phyloP scores from a whole-genome alignment of 2,113 vertebrate species.

The Abramis brama region DNA sequence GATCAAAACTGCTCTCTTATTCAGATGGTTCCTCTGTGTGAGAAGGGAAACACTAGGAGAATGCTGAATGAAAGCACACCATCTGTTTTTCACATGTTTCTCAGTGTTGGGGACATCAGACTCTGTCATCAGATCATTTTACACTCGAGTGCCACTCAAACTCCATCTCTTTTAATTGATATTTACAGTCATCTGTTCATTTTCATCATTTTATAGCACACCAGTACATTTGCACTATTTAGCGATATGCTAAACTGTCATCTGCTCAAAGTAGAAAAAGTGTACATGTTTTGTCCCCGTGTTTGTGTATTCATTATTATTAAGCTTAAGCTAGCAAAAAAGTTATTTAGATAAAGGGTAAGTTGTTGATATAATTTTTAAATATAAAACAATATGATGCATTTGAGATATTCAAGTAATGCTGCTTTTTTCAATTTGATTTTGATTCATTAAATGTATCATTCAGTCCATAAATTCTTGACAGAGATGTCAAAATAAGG shows the following conservation, averaged over 20 bases:
- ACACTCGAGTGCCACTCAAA: slow-evolving; percentile 56
- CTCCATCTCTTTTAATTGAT: slow-evolving; percentile 40
- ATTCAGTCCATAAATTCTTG: neutral
- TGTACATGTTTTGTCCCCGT: neutral
- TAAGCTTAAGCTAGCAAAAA: neutral
- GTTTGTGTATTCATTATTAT: neutral
- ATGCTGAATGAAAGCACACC: slow-evolving; percentile 68
- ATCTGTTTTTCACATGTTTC: slow-evolving; percentile 73
- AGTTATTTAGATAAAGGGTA: neutral
- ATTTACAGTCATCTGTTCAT: slow-evolving; percentile 44
- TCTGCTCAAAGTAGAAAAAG: neutral
- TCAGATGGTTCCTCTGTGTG: slow-evolving; percentile 67
- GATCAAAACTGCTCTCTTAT: slow-evolving; percentile 70
- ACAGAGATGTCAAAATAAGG: neutral
- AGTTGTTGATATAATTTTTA: neutral
- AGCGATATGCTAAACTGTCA: neutral
- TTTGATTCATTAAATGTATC: neutral
- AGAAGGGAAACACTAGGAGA: slow-evolving; percentile 68
- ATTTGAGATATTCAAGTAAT: neutral
- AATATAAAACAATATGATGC: neutral
- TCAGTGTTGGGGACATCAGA: slow-evolving; percentile 67
- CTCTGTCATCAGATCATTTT: slow-evolving; percentile 67
- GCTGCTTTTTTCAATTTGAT: neutral
- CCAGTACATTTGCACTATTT: slow-evolving; percentile 3
- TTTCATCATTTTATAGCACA: slow-evolving; percentile 6